phyloP scores from a whole-genome alignment of 2,797 vertebrate genomes.

The Rhynchonycteris naso region DNA sequence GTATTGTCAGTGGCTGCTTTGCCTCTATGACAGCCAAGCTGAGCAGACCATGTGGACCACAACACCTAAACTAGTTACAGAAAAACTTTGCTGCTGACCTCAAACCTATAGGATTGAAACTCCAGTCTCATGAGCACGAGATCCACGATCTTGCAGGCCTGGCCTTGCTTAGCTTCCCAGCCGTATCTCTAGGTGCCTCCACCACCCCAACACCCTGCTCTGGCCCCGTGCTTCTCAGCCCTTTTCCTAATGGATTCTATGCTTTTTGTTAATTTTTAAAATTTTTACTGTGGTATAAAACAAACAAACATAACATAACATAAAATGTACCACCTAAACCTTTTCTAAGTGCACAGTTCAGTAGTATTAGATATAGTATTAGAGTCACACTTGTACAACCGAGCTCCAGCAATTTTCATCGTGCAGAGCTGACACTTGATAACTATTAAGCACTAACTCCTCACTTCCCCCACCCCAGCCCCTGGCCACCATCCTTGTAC shows the following conservation, averaged over 20 bases:
- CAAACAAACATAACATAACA: too few species aligned
- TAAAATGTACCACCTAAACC: constrained; percentile 26
- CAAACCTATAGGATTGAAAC: neutral
- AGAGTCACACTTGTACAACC: neutral
- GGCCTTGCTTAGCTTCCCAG: neutral
- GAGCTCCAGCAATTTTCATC: neutral
- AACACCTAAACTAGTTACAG: neutral
- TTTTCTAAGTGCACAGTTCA: neutral
- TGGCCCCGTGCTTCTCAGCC: neutral
- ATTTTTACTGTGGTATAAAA: neutral
- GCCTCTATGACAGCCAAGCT: neutral
- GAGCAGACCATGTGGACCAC: neutral
- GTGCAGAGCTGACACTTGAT: neutral
- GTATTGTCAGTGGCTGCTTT: neutral
- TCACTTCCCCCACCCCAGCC: accelerated
- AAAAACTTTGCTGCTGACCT: neutral
- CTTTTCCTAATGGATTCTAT: neutral
- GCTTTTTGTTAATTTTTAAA: neutral
- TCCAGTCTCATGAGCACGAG: neutral
- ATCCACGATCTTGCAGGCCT: neutral
- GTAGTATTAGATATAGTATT: neutral
- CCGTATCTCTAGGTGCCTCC: too few species aligned
- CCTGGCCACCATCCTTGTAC: too few species aligned
- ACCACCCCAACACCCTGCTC: neutral
- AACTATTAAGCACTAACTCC: neutral